Conservation (phyloP, 2,797 vertebrate species). For the Miichthys miiuy region DNA sequence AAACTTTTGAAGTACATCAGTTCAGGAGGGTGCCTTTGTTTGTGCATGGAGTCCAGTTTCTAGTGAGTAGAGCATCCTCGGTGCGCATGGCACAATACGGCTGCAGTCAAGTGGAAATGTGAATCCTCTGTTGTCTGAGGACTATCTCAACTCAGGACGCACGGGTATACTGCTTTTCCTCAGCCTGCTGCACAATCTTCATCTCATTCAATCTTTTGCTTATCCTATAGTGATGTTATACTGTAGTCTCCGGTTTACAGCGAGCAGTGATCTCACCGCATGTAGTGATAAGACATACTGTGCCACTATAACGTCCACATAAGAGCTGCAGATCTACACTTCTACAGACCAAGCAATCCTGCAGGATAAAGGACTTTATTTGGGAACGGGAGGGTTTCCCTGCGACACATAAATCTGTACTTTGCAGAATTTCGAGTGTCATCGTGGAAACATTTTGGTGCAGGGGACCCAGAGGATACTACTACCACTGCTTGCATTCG, state of each 20-base stretch:
- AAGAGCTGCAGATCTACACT: conserved; percentile 49
- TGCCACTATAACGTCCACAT: conserved; percentile 43
- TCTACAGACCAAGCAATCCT: conserved; percentile 27
- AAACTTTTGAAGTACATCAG: conserved; percentile 8
- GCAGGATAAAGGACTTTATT: conserved; percentile 41
- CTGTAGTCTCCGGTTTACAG: conserved; percentile 17
- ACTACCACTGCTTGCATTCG: conserved; percentile 51
- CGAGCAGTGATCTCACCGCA: conserved; percentile 46
- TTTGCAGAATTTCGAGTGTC: conserved; percentile 45
- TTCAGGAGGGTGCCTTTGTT: background rate
- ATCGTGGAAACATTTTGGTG: conserved; percentile 71
- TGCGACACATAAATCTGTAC: conserved; percentile 24
- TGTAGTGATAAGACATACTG: conserved; percentile 49
- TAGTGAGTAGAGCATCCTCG: conserved; percentile 29
- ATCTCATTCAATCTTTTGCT: conserved; percentile 9
- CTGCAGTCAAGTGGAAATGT: conserved; percentile 38
- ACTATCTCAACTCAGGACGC: conserved; percentile 40
- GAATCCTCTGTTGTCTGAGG: conserved; percentile 45
- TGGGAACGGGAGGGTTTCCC: conserved; percentile 21
- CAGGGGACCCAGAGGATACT: conserved; percentile 74
- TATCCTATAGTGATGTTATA: conserved; percentile 1
- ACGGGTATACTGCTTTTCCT: background rate
- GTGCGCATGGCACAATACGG: conserved; percentile 63
- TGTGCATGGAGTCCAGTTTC: conserved; percentile 26
- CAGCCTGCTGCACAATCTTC: conserved; percentile 9